Conservation (phyloP, 2,888 invertebrate species). For the Drosophila neonasuta region DNA sequence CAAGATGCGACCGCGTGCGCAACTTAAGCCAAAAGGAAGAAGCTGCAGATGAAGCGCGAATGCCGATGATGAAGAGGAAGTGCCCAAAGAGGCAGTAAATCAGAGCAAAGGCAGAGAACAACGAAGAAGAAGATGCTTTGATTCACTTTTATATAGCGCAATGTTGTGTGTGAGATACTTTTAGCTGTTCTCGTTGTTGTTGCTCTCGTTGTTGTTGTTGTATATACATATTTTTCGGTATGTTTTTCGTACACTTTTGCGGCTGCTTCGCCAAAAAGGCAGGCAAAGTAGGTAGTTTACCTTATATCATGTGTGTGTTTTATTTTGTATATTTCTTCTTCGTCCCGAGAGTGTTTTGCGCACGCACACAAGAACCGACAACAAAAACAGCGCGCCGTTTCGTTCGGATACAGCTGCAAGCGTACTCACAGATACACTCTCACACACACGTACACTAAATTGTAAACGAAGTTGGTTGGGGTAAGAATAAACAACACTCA, state of each 20-base stretch:
- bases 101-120: constrained; percentile 36
- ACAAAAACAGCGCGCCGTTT: constrained; percentile 27
- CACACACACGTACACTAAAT: constrained; percentile 5
- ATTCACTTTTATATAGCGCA: constrained; percentile 48
- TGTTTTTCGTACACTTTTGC: constrained; percentile 75
- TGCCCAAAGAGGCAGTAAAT: constrained; percentile 61
- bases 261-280: constrained; percentile 62
- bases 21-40: constrained; percentile 20
- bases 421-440: constrained; percentile 31
- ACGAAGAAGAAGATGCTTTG: constrained; percentile 29
- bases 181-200: neutral
- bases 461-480: constrained; percentile 34
- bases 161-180: constrained; percentile 25
- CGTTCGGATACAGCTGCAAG: constrained; percentile 32
- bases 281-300: constrained; percentile 77
- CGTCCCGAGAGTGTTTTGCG: constrained; percentile 56
- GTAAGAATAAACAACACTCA: constrained; percentile 34
- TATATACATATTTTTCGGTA: constrained; percentile 50
- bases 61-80: constrained; percentile 60
- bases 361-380: constrained; percentile 43
- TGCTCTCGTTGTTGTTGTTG: constrained; percentile 18
- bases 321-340: constrained; percentile 28
- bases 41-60: constrained; percentile 40
- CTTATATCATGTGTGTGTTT: constrained; percentile 44
- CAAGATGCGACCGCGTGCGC: constrained; percentile 43